Percentiles rank a stretch among this genome's conserved stretches.
phyloP scores from a whole-genome alignment of 2,797 vertebrate genomes.

The Muscicapa comitata region DNA sequence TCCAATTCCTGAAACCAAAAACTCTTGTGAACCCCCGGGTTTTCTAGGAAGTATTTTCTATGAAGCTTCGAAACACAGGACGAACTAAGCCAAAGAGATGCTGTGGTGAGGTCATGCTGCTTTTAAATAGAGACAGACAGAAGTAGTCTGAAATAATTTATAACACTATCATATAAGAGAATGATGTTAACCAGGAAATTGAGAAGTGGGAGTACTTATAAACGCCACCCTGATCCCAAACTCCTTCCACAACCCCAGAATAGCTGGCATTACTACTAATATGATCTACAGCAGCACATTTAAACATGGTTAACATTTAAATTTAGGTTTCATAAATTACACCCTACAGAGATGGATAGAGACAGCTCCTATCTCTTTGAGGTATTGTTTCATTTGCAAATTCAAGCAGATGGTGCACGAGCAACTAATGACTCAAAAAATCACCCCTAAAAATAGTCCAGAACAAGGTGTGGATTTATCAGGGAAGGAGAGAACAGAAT shows the following conservation, averaged over 20 bases:
- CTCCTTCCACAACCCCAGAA: constrained; percentile 51
- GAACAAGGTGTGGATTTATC: constrained; percentile 59
- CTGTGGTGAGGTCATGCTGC: constrained; percentile 46
- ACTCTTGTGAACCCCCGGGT: not conserved
- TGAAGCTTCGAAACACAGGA: constrained; percentile 23
- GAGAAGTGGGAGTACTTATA: constrained; percentile 51
- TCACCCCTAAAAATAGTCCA: constrained; percentile 65
- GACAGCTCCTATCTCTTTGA: constrained; percentile 68
- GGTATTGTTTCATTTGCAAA: constrained; percentile 67
- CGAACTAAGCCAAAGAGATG: constrained; percentile 11
- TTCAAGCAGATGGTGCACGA: constrained; percentile 66
- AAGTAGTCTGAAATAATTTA: constrained; percentile 55
- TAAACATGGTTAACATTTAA: constrained; percentile 61
- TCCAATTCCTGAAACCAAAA: constrained; percentile 52
- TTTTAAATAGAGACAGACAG: constrained; percentile 56
- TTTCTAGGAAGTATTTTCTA: constrained; percentile 48
- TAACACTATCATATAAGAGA: not conserved
- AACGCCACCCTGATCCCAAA: constrained; percentile 26
- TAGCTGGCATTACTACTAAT: constrained; percentile 59
- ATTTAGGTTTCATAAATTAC: constrained; percentile 67
- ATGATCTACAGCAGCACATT: constrained; percentile 57
- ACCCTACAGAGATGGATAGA: constrained; percentile 52
- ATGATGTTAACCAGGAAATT: constrained; percentile 55
- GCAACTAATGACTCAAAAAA: constrained; percentile 67
- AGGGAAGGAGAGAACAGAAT: not conserved